These are phyloP conservation scores for Entomyzon cyanotis DNA, from an alignment of 2,113 vertebrate genomes.

Conservation along the genomic window DNA sequence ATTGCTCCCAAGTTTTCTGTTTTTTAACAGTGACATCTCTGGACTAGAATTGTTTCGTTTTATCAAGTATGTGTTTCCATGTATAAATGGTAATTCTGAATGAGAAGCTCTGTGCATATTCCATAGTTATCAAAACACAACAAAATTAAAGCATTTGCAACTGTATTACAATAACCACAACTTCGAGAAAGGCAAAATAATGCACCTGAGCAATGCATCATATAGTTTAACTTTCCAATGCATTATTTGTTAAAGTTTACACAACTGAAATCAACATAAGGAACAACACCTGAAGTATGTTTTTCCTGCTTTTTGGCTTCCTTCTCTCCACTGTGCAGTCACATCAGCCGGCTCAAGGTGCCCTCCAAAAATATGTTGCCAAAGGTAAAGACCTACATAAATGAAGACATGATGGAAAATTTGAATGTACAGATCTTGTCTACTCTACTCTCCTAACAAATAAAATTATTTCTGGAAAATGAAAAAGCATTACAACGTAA, in stretches of 20 bases:
- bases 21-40: not conserved
- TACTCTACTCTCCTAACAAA: not conserved
- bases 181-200: not conserved
- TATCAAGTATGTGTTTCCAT: not conserved
- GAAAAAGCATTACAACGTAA: not conserved
- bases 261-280: not conserved
- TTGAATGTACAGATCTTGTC: not conserved
- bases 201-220: not conserved
- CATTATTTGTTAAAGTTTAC: not conserved
- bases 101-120: not conserved
- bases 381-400: constrained; percentile 89
- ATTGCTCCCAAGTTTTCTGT: not conserved
- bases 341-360: constrained; percentile 84
- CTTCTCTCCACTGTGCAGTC: constrained; percentile 91
- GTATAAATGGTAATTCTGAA: not conserved
- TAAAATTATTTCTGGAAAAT: not conserved
- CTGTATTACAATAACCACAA: not conserved
- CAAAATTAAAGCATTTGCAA: not conserved
- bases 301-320: constrained; percentile 83
- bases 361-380: constrained; percentile 94
- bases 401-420: not conserved
- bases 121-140: not conserved
- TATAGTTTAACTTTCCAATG: not conserved
- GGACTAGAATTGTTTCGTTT: not conserved
- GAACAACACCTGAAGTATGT: constrained; percentile 85